These are phyloP conservation scores for Apamea monoglypha DNA, from an alignment of 2,888 invertebrate genomes.

Conservation along the genomic window DNA sequence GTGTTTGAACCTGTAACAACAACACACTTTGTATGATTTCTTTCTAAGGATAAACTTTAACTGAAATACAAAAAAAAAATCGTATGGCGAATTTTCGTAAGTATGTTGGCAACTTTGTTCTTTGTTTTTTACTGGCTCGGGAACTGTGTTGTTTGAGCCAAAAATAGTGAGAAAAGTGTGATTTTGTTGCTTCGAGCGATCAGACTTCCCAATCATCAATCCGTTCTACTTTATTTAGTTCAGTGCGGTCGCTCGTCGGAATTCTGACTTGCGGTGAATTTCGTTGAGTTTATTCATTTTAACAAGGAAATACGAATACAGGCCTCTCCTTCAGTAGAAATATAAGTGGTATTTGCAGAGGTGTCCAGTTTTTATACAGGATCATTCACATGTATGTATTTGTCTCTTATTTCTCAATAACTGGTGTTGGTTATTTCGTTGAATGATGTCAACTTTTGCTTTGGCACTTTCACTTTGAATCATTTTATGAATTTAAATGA, in stretches of 20 bases:
- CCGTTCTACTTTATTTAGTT: constrained; percentile 54
- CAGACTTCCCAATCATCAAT: constrained; percentile 31
- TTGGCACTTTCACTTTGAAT: constrained; percentile 77
- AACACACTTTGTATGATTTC: not conserved
- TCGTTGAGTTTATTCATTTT: constrained; percentile 33
- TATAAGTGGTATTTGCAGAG: constrained; percentile 59
- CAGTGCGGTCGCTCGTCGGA: constrained; percentile 60
- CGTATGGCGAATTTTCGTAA: not conserved
- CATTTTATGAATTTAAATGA: constrained; percentile 49
- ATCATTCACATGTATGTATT: constrained; percentile 69
- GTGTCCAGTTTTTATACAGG: constrained; percentile 40
- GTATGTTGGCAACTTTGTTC: constrained; percentile 22
- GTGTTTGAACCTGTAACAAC: not conserved
- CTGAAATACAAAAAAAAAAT: constrained; percentile 15
- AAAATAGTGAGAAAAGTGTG: constrained; percentile 35
- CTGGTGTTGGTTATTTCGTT: constrained; percentile 67
- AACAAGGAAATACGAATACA: constrained; percentile 38
- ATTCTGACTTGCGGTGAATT: constrained; percentile 59
- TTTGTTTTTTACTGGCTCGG: constrained; percentile 22
- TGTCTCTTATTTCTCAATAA: constrained; percentile 37
- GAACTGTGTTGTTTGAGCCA: constrained; percentile 40
- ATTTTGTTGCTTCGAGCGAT: constrained; percentile 28
- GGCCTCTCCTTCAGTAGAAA: constrained; percentile 39
- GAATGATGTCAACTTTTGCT: constrained; percentile 81
- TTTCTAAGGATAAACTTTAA: not conserved